Evolutionary conservation across 2,888 invertebrate species (phyloP).

Genomic region (Actias luna): DNA sequence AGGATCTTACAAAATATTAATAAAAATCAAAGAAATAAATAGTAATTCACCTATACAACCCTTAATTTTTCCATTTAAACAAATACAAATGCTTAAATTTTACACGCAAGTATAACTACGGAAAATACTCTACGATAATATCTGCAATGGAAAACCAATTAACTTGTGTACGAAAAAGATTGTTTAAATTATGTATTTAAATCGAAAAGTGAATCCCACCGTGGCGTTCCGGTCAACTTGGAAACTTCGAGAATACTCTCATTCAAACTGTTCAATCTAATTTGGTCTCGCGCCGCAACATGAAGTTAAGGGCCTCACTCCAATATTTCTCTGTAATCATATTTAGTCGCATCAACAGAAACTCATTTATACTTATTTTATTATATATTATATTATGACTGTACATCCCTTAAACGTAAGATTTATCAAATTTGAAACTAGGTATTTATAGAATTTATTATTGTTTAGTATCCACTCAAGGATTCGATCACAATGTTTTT

Average conservation of each 20-base stretch:
- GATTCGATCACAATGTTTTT: no score
- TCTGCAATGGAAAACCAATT: constrained; percentile 12
- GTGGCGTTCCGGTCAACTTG: constrained; percentile 28
- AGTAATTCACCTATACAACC: no score
- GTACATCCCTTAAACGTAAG: not conserved
- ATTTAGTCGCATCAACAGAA: constrained; percentile 6
- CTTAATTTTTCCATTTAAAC: not conserved
- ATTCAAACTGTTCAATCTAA: constrained; percentile 38
- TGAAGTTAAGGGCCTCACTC: constrained; percentile 26
- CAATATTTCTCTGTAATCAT: constrained; percentile 13
- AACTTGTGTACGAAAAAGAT: constrained; percentile 8
- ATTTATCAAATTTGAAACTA: not conserved
- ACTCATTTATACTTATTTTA: not conserved
- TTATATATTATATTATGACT: not conserved
- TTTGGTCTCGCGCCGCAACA: constrained; percentile 32
- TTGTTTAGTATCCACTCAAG: no score
- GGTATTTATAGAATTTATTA: no score
- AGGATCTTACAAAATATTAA: no score
- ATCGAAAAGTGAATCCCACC: constrained; percentile 33
- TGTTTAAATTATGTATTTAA: constrained; percentile 30
- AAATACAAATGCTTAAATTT: not conserved
- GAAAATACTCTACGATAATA: constrained; percentile 2
- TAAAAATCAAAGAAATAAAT: no score
- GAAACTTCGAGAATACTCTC: constrained; percentile 31
- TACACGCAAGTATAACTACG: not conserved